These are phyloP conservation scores for Lemur catta DNA, from an alignment of 2,797 vertebrate species.

Conservation along the genomic window DNA sequence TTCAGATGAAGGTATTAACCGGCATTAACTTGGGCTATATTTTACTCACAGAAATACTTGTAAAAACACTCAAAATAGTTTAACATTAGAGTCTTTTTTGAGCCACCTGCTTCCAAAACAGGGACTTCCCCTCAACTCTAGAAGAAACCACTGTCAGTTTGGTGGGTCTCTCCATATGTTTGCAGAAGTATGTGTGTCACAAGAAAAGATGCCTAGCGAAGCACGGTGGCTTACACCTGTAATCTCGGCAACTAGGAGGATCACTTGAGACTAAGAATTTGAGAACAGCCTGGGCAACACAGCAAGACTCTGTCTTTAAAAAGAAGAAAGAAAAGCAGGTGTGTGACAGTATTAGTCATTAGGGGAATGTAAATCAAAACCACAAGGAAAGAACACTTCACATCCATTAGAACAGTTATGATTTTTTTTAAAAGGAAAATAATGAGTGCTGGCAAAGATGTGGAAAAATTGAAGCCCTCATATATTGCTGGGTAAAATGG, in stretches of 20 bases:
- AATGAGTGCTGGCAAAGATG: not conserved
- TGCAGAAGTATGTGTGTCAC: not conserved
- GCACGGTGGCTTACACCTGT: not conserved
- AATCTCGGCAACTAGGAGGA: not conserved
- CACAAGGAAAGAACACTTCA: not conserved
- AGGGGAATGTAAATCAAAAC: not conserved
- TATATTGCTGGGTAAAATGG: not conserved
- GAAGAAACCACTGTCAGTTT: not conserved
- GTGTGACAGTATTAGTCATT: not conserved
- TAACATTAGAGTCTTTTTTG: not conserved
- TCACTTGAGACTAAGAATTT: not conserved
- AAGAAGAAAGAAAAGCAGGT: not conserved
- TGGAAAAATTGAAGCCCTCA: not conserved
- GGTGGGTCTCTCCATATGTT: not conserved
- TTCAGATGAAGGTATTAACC: not conserved
- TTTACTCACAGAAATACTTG: not conserved
- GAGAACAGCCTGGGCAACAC: not conserved
- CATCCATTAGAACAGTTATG: not conserved
- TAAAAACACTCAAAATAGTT: not conserved
- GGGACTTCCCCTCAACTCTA: not conserved
- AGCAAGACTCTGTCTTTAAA: not conserved
- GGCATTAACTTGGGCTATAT: not conserved
- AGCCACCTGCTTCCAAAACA: constrained; percentile 9
- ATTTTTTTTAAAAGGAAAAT: not conserved
- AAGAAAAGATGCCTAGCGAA: not conserved